These are phyloP conservation scores for Meriones unguiculatus DNA, from an alignment of 2,113 vertebrate genomes.

Conservation along the genomic window DNA sequence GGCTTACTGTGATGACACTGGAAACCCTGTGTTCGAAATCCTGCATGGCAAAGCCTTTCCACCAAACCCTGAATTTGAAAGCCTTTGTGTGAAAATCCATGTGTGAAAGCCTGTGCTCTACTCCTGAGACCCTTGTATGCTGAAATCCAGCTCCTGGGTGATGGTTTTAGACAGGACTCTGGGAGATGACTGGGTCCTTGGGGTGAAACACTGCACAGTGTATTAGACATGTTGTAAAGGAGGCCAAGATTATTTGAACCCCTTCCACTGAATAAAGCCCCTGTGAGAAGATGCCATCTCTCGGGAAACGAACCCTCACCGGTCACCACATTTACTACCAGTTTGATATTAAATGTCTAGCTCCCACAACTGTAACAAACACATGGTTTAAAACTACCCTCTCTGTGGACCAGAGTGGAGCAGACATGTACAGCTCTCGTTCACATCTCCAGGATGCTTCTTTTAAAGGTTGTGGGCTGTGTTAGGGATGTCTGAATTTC, in stretches of 20 bases:
- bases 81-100: not conserved
- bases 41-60: not conserved
- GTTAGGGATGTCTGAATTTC: too few relatives aligned
- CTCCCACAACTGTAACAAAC: not conserved
- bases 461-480: not conserved
- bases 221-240: not conserved
- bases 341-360: too few relatives aligned
- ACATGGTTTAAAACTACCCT: not conserved
- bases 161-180: fast-evolving
- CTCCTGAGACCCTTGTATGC: too few relatives aligned
- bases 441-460: not conserved
- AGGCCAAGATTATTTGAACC: fast-evolving
- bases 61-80: not conserved
- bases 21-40: not conserved
- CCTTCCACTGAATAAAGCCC: too few relatives aligned
- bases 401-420: fast-evolving
- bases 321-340: too few relatives aligned
- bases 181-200: too few relatives aligned
- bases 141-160: too few relatives aligned
- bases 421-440: not conserved
- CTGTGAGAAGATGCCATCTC: not conserved
- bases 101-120: not conserved
- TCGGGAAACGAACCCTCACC: not conserved
- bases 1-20: too few relatives aligned
- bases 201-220: not conserved